Conservation (phyloP, 1,140 invertebrate genomes). For the Drosophila setifemur region DNA sequence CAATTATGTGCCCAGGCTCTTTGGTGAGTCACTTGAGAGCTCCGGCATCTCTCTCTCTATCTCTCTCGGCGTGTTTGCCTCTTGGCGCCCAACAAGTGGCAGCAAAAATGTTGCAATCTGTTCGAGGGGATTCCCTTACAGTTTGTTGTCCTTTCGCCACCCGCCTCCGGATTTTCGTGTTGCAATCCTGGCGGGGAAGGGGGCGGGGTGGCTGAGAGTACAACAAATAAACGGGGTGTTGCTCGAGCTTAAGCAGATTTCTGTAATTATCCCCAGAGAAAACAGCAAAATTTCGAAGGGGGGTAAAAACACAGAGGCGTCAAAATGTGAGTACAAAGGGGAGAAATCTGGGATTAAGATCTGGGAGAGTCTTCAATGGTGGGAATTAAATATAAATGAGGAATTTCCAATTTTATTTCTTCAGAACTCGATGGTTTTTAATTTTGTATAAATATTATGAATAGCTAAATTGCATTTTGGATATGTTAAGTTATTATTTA, state of each 20-base stretch:
- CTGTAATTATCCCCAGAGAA: conserved; percentile 60
- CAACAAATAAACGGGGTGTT: conserved; percentile 15
- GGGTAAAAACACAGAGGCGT: too few species aligned
- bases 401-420: background rate
- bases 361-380: too few species aligned
- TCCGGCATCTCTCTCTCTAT: too few species aligned
- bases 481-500: too few species aligned
- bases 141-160: background rate
- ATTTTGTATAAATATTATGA: too few species aligned
- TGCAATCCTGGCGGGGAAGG: background rate
- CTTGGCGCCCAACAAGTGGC: conserved; percentile 36
- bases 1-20: conserved; percentile 21
- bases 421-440: too few species aligned
- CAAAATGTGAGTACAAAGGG: too few species aligned
- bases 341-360: too few species aligned
- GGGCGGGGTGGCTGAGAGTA: background rate
- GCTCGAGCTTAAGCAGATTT: conserved; percentile 66
- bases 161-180: background rate
- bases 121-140: background rate
- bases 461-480: too few species aligned
- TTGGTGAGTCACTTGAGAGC: background rate
- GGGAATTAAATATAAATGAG: too few species aligned
- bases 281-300: conserved; percentile 34
- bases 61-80: too few species aligned
- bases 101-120: conserved; percentile 17